Evolutionary conservation across 30 jellyfish, hydroid and myxozoan species (phyloP), one percentile per base, ranked within the genome.

Genomic region (Rhopilema esculentum): DNA sequence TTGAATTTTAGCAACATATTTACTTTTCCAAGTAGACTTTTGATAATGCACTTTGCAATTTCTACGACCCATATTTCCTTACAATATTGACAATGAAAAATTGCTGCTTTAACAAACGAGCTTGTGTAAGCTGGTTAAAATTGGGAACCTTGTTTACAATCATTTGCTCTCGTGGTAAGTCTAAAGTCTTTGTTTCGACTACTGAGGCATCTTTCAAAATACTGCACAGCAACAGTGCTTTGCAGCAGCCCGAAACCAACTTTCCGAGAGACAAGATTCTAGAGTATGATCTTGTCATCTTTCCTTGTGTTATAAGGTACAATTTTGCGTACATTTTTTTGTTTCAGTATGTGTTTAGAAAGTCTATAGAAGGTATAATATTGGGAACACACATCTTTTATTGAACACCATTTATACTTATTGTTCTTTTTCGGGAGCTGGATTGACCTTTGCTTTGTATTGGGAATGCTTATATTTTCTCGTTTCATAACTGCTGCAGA

Each of bases 381-480:
- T 40, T 6, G 57, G 12, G 57, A 40, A 12, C 57, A 12, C 57
- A 6, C 57, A 40, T 40, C 12, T 40, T 6, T 6, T 12, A 40
- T 40, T 40, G 57, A 12, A 40, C 57, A 2, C 9, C 57, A 2
- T 40, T 40, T 40, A 12, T 40, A 6, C 12, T 40, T 40, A 2
- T 12, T 40, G 6, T 20, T 31, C 50, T 53, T 65, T 16, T 57
- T 25, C 57, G n/a, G 66, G 1, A 31, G 72, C n/a, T 30, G 84
- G 24, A 67, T 53, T 40, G 83, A 67, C 8, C 91, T 50, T 82
- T 76, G 27, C 28, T 82, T 66, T 8, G 91, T 66, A 40, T 15
- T 82, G 64, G 24, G 64, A 23, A 82, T 33, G 31, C 75, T 82
- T 19, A 31, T 48, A 0, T 67, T 69, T 6, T 68, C 50, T 20